These are phyloP conservation scores for Aspidoscelis tigris DNA, from an alignment of 2,113 vertebrate genomes.

Conservation along the genomic window DNA sequence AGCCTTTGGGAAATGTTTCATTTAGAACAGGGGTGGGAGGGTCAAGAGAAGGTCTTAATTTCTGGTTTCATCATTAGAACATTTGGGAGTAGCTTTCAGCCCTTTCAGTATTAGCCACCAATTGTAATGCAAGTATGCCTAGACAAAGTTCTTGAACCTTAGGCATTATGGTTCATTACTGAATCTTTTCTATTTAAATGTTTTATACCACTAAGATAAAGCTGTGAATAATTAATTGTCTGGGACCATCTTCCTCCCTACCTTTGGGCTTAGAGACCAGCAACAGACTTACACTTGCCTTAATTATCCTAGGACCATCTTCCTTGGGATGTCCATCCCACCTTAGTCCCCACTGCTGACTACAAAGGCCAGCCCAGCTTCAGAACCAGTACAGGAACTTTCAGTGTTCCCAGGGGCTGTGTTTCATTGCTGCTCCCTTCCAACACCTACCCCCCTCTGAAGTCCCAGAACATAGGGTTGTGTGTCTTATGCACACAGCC, in stretches of 20 bases:
- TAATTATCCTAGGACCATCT: too few relatives aligned
- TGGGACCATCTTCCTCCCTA: background rate
- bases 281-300: background rate
- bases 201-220: background rate
- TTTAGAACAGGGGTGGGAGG: background rate
- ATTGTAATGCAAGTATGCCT: background rate
- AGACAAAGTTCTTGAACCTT: background rate
- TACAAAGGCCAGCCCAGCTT: too few relatives aligned
- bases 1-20: background rate
- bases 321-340: too few relatives aligned
- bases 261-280: background rate
- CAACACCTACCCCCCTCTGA: too few relatives aligned
- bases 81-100: background rate
- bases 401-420: too few relatives aligned
- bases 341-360: too few relatives aligned
- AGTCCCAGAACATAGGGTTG: too few relatives aligned
- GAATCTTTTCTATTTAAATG: background rate
- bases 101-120: background rate
- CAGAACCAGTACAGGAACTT: too few relatives aligned
- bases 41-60: background rate
- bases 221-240: background rate
- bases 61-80: background rate
- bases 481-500: too few relatives aligned
- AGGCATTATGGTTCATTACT: background rate
- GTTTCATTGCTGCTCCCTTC: too few relatives aligned